Percentiles rank a stretch among this genome's conserved stretches.
phyloP scores from a whole-genome alignment of 2,113 vertebrate species.

The Heloderma charlesbogerti region DNA sequence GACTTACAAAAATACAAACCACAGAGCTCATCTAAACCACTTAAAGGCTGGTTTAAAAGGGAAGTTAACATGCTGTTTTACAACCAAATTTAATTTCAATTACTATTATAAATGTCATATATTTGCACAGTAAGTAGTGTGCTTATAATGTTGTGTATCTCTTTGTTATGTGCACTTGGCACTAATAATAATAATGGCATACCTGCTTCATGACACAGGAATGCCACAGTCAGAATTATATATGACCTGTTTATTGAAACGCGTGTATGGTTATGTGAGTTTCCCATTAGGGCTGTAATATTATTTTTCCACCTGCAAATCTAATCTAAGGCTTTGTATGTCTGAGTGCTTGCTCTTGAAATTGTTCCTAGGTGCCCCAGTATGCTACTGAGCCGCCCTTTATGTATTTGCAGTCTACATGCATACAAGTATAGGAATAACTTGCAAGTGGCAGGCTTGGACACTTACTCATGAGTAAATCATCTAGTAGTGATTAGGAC shows the following conservation, averaged over 20 bases:
- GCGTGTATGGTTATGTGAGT: background rate
- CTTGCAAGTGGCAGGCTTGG: background rate
- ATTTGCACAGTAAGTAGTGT: background rate
- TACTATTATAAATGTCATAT: background rate
- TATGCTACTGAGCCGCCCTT: background rate
- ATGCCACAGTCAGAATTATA: background rate
- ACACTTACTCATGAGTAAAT: background rate
- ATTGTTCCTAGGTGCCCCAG: background rate
- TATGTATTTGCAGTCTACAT: background rate
- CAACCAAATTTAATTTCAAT: background rate
- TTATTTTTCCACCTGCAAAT: background rate
- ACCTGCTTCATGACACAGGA: background rate
- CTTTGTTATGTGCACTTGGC: background rate
- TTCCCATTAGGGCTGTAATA: background rate
- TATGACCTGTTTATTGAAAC: background rate
- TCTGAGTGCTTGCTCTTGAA: background rate
- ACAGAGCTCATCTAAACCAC: constrained; percentile 15
- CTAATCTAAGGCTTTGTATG: background rate
- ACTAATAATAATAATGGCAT: background rate
- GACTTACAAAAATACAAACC: constrained; percentile 46
- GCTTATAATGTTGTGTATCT: fast-evolving
- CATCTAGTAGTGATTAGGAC: background rate
- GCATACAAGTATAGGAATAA: background rate
- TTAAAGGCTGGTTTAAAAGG: constrained; percentile 4
- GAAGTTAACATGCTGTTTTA: fast-evolving